A percentile compares a stretch with the other conserved stretches of the same genome.
These are phyloP conservation scores for Cylindroiulus punctatus DNA, from an alignment of 2,888 invertebrate genomes.

Conservation along the genomic window DNA sequence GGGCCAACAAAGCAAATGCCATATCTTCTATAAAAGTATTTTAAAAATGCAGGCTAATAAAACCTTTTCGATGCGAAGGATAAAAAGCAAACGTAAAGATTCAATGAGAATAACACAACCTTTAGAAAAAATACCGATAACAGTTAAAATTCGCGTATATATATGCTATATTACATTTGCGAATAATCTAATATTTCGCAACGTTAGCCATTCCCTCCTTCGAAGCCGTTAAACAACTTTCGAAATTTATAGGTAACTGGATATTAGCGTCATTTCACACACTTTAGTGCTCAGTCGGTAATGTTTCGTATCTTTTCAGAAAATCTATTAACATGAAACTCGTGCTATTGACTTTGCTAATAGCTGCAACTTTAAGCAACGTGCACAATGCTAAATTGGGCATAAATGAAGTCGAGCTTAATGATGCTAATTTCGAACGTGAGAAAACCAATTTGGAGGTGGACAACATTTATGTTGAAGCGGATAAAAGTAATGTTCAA, in stretches of 20 bases:
- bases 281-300: background rate
- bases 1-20: no score
- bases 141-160: no score
- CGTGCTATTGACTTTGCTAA: background rate
- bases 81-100: no score
- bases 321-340: background rate
- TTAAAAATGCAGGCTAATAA: no score
- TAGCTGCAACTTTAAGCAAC: background rate
- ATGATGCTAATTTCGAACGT: background rate
- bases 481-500: background rate
- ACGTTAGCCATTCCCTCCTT: no score
- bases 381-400: constrained; percentile 2
- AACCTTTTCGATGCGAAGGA: no score
- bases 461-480: background rate
- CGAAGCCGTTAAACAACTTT: no score
- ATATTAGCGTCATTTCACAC: background rate
- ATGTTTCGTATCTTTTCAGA: background rate
- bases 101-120: no score
- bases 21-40: no score
- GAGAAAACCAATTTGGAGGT: background rate
- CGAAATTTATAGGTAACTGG: background rate
- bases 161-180: no score
- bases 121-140: no score
- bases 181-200: no score
- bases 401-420: background rate